Conservation (phyloP, 2,888 invertebrate species). For the Stegophylla sp. region DNA sequence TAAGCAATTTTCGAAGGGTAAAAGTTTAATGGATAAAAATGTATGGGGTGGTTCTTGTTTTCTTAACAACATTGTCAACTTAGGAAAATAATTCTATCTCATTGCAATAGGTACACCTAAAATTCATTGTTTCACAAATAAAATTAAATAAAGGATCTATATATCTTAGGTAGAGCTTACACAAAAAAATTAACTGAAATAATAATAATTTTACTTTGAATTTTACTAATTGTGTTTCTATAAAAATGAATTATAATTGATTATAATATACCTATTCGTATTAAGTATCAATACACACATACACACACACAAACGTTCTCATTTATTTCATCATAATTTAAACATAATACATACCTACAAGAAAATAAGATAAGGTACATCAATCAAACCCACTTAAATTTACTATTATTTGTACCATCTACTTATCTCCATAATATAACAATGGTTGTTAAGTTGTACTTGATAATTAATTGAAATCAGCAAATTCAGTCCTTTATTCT, state of each 20-base stretch:
- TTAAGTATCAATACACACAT: neutral
- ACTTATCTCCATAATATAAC: neutral
- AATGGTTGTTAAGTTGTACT: neutral
- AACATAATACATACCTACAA: constrained; percentile 12
- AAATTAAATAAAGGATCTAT: constrained; percentile 9
- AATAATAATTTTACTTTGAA: neutral
- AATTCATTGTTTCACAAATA: neutral
- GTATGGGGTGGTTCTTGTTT: constrained; percentile 41
- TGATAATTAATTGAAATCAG: too few relatives aligned
- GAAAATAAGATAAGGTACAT: constrained; percentile 20
- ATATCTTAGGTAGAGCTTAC: too few relatives aligned
- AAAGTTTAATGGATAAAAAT: constrained; percentile 57
- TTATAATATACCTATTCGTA: neutral
- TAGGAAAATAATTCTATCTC: neutral
- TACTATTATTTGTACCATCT: neutral
- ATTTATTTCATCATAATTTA: constrained; percentile 27
- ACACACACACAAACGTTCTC: neutral
- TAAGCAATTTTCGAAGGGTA: constrained; percentile 49
- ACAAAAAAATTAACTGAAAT: neutral
- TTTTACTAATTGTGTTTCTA: neutral
- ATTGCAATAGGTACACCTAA: neutral
- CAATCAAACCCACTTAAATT: constrained; percentile 8
- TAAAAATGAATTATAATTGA: too few relatives aligned
- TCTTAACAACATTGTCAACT: constrained; percentile 48
- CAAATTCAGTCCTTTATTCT: too few relatives aligned